phyloP scores from a whole-genome alignment of 2,113 vertebrate genomes.

The Melozone crissalis region DNA sequence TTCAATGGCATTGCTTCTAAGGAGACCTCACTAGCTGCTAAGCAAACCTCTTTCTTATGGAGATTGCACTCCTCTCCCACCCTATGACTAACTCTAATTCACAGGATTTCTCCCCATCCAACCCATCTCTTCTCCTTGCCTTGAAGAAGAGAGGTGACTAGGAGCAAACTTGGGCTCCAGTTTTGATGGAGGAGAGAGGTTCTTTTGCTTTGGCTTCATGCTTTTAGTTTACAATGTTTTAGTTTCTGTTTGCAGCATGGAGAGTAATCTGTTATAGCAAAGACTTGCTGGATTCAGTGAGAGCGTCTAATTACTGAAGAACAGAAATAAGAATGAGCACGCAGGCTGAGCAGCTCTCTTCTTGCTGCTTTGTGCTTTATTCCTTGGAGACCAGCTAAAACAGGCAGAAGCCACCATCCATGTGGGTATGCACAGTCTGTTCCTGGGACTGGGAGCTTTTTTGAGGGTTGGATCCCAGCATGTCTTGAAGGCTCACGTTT shows the following conservation, averaged over 20 bases:
- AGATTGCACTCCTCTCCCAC: slow-evolving; percentile 28
- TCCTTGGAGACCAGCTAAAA: background rate
- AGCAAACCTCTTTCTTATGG: slow-evolving; percentile 43
- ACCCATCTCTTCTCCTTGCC: background rate
- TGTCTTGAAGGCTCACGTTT: fast-evolving
- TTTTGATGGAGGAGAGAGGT: background rate
- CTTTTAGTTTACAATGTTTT: background rate
- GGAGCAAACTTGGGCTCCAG: background rate
- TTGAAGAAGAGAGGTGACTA: background rate
- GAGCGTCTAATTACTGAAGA: background rate
- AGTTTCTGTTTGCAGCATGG: background rate
- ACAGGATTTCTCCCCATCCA: slow-evolving; percentile 5
- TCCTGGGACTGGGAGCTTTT: background rate
- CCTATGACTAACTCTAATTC: slow-evolving; percentile 39
- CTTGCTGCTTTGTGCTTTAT: background rate
- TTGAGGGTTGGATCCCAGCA: background rate
- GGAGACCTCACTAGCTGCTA: slow-evolving; percentile 9
- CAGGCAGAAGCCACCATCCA: background rate
- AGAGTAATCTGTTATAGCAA: background rate
- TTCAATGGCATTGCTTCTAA: slow-evolving; percentile 24
- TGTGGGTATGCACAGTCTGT: background rate
- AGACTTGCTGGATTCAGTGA: background rate
- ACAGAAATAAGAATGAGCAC: background rate
- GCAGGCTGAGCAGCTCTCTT: background rate
- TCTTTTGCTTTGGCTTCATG: background rate